Evolutionary conservation across 2,888 invertebrate genomes (phyloP).

Genomic region (Macaria notata): DNA sequence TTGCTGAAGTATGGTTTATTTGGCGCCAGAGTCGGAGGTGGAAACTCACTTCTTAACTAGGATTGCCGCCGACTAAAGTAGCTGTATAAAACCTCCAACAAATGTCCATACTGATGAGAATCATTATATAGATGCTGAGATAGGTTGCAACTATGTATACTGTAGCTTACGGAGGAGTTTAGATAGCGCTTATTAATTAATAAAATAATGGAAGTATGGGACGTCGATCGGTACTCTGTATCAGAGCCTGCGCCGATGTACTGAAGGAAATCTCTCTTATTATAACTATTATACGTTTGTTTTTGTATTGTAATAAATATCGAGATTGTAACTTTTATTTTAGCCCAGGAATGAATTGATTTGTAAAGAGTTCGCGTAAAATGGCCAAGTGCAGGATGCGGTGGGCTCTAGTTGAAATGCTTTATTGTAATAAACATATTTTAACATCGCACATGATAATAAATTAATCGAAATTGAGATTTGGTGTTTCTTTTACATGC

Average conservation of each 20-base stretch:
- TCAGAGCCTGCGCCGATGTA: slow-evolving; percentile 69
- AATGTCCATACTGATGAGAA: too few species aligned
- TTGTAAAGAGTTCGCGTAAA: slow-evolving; percentile 60
- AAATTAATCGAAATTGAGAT: slow-evolving; percentile 78
- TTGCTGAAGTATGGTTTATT: slow-evolving; percentile 17
- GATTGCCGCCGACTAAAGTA: too few species aligned
- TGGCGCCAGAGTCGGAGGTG: slow-evolving; percentile 5
- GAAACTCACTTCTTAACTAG: neutral
- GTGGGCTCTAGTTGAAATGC: slow-evolving; percentile 66
- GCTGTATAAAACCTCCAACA: too few species aligned
- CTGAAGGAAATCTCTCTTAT: slow-evolving; percentile 65
- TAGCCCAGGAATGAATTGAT: slow-evolving; percentile 59
- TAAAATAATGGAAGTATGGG: slow-evolving; percentile 39
- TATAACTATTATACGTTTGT: slow-evolving; percentile 43
- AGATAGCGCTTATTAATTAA: slow-evolving; percentile 73
- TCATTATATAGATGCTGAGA: too few species aligned
- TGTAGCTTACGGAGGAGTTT: slow-evolving; percentile 52
- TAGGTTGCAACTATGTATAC: slow-evolving; percentile 38
- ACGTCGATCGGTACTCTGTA: slow-evolving; percentile 69
- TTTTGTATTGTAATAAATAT: slow-evolving; percentile 53
- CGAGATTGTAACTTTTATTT: slow-evolving; percentile 50
- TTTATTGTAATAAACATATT: slow-evolving; percentile 79
- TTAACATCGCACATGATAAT: slow-evolving; percentile 83
- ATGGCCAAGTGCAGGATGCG: slow-evolving; percentile 54
- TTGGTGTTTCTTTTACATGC: slow-evolving; percentile 46